Evolutionary conservation across 2,797 vertebrate genomes (phyloP), one percentile per base, ranked within the genome.

Genomic region (Crenichthys baileyi): DNA sequence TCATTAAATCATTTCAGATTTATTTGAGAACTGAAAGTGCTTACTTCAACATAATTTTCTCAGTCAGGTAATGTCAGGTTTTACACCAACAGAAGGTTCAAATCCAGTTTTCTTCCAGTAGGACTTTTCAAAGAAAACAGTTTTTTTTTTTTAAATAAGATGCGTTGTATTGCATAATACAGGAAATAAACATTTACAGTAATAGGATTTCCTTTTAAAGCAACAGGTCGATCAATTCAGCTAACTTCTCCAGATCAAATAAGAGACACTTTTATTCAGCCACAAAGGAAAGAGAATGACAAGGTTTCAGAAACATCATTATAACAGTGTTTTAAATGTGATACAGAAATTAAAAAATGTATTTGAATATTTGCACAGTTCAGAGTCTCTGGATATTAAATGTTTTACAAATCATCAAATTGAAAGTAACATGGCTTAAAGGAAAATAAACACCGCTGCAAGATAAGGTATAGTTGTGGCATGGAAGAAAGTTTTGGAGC

Each of bases 11-110:
- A 84, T 84, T 22, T 91, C 39, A 86, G 75, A 78, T 94, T 92
- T 92, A 92, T 94, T 93, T 81, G 60, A 87, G 82, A 87, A 90
- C 26, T 86, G 58, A 93, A 93, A 91, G 91, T 93, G 90, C 88
- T 85, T 87, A 92, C 89, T 90, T 75, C 73, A 90, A 91, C 84
- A 87, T 86, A 73, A 74, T 84, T 84, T 83, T 83, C 86, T 81
- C 77, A 90, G 86, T 81, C 78, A 76, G 80, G 75, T 83, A 77
- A 90, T 83, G 44, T 88, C 76, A 79, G 67, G 76, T 85, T 91
- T 90, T 75, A 92, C 82, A 87, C 39, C 53, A 89, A 46, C 44
- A n/a, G 11, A 85, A 72, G 16, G 1, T 87, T 79, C 79, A 7
- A 79, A 87, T 78, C 74, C 61, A 56, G 1, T 82, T 89, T 86